A percentile compares a stretch with the other conserved stretches of the same genome.
These are phyloP conservation scores for Cecidostiba fungosa DNA, from an alignment of 2,888 invertebrate species.

Conservation along the genomic window DNA sequence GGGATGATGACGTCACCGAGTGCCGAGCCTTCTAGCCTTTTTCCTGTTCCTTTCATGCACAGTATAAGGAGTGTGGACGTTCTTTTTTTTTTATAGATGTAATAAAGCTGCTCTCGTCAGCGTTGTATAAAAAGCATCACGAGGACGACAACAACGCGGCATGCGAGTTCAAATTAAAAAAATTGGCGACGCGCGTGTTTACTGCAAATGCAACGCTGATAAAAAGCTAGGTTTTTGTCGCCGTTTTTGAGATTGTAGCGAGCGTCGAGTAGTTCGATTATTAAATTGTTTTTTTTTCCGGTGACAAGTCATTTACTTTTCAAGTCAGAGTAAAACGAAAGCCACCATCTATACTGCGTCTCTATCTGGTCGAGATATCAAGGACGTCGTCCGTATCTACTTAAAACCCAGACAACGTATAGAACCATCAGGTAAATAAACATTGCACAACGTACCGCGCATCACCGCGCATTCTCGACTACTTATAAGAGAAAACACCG, in stretches of 20 bases:
- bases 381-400: not conserved
- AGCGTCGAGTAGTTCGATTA: not conserved
- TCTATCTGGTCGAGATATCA: not conserved
- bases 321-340: not conserved
- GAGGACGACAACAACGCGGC: not conserved
- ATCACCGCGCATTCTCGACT: not conserved
- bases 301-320: too few relatives aligned
- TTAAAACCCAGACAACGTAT: not conserved
- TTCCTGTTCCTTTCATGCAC: not conserved
- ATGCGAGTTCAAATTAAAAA: not conserved
- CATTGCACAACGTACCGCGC: not conserved
- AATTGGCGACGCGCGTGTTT: not conserved
- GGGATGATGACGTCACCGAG: not conserved
- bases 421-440: not conserved
- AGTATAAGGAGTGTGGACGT: not conserved
- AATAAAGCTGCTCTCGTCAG: not conserved
- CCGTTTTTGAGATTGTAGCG: not conserved
- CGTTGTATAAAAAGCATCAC: constrained; percentile 11
- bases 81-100: constrained; percentile 13
- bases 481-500: not conserved
- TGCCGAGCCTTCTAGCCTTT: not conserved
- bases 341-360: not conserved
- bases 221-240: too few relatives aligned
- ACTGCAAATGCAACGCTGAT: not conserved
- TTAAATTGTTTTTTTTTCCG: not conserved